Evolutionary conservation across 1,140 invertebrate species (phyloP).

Genomic region (Agrypnia vestita): DNA sequence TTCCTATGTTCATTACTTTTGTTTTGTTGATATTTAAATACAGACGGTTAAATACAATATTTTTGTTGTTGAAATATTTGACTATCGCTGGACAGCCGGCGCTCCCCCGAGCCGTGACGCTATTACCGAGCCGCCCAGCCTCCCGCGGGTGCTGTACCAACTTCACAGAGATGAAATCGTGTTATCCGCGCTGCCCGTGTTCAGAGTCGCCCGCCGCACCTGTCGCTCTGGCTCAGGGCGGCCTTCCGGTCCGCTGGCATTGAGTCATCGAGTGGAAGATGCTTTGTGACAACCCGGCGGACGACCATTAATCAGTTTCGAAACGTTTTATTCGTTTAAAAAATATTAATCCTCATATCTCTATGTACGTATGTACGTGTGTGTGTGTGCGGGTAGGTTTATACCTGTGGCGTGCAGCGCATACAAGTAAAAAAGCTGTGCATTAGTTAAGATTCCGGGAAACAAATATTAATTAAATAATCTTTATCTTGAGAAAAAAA

Average conservation of each 20-base stretch:
- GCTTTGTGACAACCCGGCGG: background rate
- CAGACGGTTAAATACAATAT: too few relatives aligned
- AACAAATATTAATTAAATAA: too few relatives aligned
- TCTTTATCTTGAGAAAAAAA: too few relatives aligned
- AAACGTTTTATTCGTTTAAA: too few relatives aligned
- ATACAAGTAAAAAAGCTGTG: too few relatives aligned
- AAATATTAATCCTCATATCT: too few relatives aligned
- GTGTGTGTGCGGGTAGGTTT: too few relatives aligned
- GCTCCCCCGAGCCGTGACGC: conserved; percentile 7
- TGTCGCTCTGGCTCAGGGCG: background rate
- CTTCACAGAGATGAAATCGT: conserved; percentile 17
- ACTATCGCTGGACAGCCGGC: background rate
- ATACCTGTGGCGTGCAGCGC: too few relatives aligned
- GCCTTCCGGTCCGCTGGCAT: background rate
- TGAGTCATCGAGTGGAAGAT: background rate
- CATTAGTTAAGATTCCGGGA: too few relatives aligned
- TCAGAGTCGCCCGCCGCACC: background rate
- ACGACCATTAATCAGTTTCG: background rate
- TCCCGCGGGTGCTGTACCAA: conserved; percentile 10
- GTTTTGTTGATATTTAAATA: too few relatives aligned
- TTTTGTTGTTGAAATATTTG: background rate
- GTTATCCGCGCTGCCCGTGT: conserved; percentile 13
- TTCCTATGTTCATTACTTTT: too few relatives aligned
- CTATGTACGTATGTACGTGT: too few relatives aligned
- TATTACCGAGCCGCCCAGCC: conserved; percentile 15